A percentile compares a stretch with the other conserved stretches of the same genome.
These are phyloP conservation scores for Lycopodina hypogea DNA, from an alignment of 37 sponge, comb jelly and placozoan species.

Conservation along the genomic window DNA sequence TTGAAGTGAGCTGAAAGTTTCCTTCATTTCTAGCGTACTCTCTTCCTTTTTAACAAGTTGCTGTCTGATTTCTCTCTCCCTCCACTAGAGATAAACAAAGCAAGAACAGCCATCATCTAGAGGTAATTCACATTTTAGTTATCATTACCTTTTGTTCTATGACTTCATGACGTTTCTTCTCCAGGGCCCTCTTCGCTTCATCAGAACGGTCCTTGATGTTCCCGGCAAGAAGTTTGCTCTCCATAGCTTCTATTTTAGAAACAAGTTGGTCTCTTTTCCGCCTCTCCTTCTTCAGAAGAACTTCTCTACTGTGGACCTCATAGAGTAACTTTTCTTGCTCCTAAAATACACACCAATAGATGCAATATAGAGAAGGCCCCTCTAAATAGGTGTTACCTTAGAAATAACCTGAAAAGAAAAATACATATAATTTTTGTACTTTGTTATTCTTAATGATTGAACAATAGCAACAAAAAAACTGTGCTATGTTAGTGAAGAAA, in stretches of 20 bases:
- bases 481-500: too few relatives aligned
- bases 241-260: constrained; percentile 91
- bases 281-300: constrained; percentile 77
- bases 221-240: constrained; percentile 94
- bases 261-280: constrained; percentile 76
- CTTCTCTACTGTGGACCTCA: constrained; percentile 54
- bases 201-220: constrained; percentile 71
- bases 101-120: not conserved
- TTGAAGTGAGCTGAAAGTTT: constrained; percentile 76
- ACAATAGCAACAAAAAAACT: too few relatives aligned
- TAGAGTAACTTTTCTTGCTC: constrained; percentile 69
- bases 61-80: constrained; percentile 82
- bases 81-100: constrained; percentile 17
- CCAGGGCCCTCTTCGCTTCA: constrained; percentile 75
- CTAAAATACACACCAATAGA: constrained; percentile 9
- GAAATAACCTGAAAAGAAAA: too few relatives aligned
- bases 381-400: too few relatives aligned
- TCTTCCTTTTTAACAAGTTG: constrained; percentile 84
- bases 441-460: too few relatives aligned
- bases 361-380: not conserved
- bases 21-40: constrained; percentile 77
- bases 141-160: constrained; percentile 70
- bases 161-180: constrained; percentile 70
- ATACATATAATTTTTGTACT: too few relatives aligned
- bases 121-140: not conserved